Evolutionary conservation across 2,797 vertebrate species (phyloP), one percentile per base, ranked within the genome.

Genomic region (Acropternis orthonyx): DNA sequence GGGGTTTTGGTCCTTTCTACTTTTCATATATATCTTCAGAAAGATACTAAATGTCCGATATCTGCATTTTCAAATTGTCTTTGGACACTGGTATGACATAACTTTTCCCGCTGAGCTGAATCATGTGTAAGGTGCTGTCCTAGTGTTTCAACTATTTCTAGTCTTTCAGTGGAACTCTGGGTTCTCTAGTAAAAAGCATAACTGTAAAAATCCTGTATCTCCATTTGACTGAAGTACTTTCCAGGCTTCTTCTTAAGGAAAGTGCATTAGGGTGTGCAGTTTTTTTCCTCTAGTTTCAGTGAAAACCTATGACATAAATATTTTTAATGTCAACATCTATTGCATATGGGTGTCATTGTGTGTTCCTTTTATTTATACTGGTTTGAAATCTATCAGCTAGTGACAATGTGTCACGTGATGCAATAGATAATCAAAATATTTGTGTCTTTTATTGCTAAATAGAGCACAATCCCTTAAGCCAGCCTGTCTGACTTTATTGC

Each of bases 71-170:
- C 24, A 85, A 28, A 46, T 49, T 69, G 34, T 32, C 32, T 52
- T 86, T 0, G 0, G 36, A n/a, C 12, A 17, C 22, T 32, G 30
- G 9, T 49, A 6, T 30, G 56, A 46, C 22, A 3, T 34, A 32
- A 6, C 7, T 56, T 88, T 66, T n/a, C 48, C 39, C 81, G 22
- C 58, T 48, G 43, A 48, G 37, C 44, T 81, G 66, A 75, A 72
- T 56, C 56, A 9, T 4, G 3, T 54, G 10, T 43, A 39, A 89
- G 27, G 49, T 81, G 44, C 59, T 62, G n/a, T 43, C 13, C 9
- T 46, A 9, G 7, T 72, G 28, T 72, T 93, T 84, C 2, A 3
- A 7, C 10, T 71, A 1, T 61, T 83, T 85, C 48, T 26, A 3
- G 49, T 69, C 44, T 63, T 83, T 61, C 23, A 12, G 6, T 19